Percentiles rank a stretch among this genome's conserved stretches.
Evolutionary conservation across 2,797 vertebrate genomes (phyloP).

Genomic region (Enteromius fasciolatus): DNA sequence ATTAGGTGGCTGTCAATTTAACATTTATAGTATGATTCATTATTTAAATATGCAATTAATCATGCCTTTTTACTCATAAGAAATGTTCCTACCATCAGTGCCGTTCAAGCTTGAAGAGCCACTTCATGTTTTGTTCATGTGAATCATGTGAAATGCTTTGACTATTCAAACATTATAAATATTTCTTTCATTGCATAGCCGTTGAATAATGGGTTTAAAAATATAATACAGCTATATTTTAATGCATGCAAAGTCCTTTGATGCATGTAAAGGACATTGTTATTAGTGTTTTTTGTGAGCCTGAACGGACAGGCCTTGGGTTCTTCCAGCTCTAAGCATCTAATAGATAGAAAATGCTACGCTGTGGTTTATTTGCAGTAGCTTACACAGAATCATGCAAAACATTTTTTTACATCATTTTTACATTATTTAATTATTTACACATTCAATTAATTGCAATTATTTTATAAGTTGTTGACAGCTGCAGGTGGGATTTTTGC

Average conservation of each 20-base stretch:
- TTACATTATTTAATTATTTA: too few relatives aligned
- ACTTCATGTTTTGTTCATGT: background rate
- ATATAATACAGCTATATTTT: background rate
- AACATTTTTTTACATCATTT: too few relatives aligned
- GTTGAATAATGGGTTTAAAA: background rate
- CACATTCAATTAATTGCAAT: background rate
- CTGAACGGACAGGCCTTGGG: background rate
- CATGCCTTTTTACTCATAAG: background rate
- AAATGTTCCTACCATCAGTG: background rate
- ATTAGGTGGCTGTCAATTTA: conserved; percentile 12
- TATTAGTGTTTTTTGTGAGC: background rate
- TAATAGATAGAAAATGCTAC: background rate
- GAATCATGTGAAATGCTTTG: background rate
- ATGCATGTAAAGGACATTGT: background rate
- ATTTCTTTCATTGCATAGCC: background rate
- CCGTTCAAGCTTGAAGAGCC: conserved; percentile 1
- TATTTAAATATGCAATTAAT: conserved; percentile 14
- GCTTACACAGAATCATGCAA: background rate
- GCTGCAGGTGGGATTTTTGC: background rate
- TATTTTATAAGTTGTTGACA: background rate
- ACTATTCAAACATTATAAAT: background rate
- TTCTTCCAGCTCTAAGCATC: background rate
- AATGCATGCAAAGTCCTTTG: background rate
- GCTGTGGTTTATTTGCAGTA: background rate
- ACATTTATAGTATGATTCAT: conserved; percentile 1